phyloP scores from a whole-genome alignment of 92 coral and sea anemone genomes.

The Pocillopora grandis region DNA sequence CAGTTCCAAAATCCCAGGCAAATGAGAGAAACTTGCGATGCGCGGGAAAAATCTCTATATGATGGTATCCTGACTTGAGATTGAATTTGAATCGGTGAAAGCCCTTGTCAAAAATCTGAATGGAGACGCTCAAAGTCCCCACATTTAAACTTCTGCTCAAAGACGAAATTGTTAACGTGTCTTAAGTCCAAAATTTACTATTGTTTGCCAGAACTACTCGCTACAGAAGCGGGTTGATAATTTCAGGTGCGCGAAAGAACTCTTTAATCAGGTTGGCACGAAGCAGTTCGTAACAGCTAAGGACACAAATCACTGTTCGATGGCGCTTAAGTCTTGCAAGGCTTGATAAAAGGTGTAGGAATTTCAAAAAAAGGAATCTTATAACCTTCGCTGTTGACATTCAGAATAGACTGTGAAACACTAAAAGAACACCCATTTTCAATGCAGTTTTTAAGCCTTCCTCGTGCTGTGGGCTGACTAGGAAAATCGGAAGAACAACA shows the following conservation, averaged over 20 bases:
- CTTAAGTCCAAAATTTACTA: neutral
- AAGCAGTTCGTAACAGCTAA: constrained; percentile 31
- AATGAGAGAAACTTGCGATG: constrained; percentile 30
- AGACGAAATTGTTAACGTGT: neutral
- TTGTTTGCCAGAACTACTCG: neutral
- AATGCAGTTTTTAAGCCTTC: constrained; percentile 29
- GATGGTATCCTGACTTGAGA: constrained; percentile 29
- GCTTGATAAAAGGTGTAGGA: constrained; percentile 17
- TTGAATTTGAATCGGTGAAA: constrained; percentile 29
- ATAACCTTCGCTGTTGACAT: constrained; percentile 20
- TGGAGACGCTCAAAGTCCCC: constrained; percentile 43
- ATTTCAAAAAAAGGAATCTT: constrained; percentile 11
- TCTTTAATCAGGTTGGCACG: constrained; percentile 17
- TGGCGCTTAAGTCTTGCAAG: constrained; percentile 5
- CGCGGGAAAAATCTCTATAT: constrained; percentile 4
- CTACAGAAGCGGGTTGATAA: neutral
- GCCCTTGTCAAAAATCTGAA: constrained; percentile 10
- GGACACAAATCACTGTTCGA: constrained; percentile 18
- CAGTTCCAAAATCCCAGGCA: constrained; percentile 33
- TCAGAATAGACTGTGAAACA: constrained; percentile 15
- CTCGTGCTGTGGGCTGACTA: constrained; percentile 24
- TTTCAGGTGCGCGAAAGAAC: neutral
- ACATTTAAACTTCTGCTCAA: neutral
- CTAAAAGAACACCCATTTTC: neutral
- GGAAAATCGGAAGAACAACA: too few species aligned